phyloP scores from a whole-genome alignment of 2,113 vertebrate genomes.

The Budorcas taxicolor region DNA sequence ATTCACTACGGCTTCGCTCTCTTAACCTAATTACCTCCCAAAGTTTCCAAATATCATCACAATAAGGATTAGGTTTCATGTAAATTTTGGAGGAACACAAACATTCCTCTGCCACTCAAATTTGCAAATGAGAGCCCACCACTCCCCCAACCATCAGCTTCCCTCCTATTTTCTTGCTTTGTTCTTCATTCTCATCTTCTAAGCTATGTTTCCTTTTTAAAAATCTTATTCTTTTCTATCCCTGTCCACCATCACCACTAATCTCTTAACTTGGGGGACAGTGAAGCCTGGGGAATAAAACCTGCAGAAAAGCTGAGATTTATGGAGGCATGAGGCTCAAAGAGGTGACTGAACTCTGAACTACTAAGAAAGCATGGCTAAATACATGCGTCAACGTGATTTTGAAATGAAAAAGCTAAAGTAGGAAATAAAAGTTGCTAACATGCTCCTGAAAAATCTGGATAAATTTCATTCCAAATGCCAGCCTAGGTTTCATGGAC shows the following conservation, averaged over 20 bases:
- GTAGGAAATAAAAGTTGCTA: neutral
- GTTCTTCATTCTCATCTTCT: neutral
- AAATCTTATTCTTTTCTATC: neutral
- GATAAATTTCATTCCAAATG: neutral
- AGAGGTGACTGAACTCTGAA: neutral
- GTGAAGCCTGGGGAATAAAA: neutral
- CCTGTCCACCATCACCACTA: neutral
- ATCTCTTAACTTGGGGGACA: neutral
- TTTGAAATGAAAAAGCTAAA: neutral
- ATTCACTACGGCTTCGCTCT: neutral
- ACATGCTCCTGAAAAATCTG: neutral
- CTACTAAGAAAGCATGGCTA: neutral
- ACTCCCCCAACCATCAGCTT: neutral
- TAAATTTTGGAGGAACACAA: neutral
- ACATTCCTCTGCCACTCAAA: neutral
- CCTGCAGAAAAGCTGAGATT: neutral
- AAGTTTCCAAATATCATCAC: neutral
- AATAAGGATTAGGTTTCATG: neutral
- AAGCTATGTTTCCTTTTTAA: neutral
- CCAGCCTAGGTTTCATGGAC: neutral
- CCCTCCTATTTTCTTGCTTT: neutral
- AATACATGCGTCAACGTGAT: neutral
- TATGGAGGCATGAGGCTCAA: neutral
- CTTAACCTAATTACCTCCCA: neutral
- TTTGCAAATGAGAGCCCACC: neutral